phyloP scores from a whole-genome alignment of 2,113 vertebrate species.

The Tupaia chinensis region DNA sequence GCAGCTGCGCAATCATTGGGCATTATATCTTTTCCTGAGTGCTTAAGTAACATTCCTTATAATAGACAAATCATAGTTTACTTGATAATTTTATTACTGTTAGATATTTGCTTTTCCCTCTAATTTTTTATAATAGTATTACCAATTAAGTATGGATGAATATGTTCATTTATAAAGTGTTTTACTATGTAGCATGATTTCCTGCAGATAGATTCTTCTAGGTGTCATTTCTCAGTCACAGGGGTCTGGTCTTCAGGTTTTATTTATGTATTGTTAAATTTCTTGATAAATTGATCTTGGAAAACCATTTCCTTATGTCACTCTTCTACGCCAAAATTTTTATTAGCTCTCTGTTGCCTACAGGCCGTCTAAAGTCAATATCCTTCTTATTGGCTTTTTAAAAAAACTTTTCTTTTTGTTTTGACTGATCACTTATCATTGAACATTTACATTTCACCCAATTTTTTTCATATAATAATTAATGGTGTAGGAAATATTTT shows the following conservation, averaged over 20 bases:
- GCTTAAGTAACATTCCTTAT: slow-evolving; percentile 24
- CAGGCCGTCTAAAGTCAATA: not conserved
- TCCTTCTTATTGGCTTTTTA: not conserved
- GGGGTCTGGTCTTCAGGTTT: not conserved
- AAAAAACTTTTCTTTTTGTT: slow-evolving; percentile 37
- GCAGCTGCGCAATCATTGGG: not conserved
- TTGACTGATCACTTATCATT: not conserved
- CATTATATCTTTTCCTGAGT: not conserved
- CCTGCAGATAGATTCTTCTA: not conserved
- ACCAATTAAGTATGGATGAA: not conserved
- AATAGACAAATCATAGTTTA: slow-evolving; percentile 43
- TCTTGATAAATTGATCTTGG: slow-evolving; percentile 48
- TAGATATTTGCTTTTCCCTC: slow-evolving; percentile 19
- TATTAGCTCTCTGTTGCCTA: not conserved
- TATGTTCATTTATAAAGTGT: not conserved
- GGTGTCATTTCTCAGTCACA: slow-evolving; percentile 27
- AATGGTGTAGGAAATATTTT: not conserved
- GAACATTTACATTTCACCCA: not conserved
- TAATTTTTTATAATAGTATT: not conserved
- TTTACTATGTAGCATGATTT: not conserved
- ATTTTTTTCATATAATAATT: slow-evolving; percentile 51
- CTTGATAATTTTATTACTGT: slow-evolving; percentile 26
- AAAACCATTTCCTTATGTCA: not conserved
- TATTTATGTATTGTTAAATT: slow-evolving; percentile 41
- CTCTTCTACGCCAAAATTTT: not conserved